phyloP scores from a whole-genome alignment of 2,113 vertebrate genomes.

The Agapornis roseicollis region DNA sequence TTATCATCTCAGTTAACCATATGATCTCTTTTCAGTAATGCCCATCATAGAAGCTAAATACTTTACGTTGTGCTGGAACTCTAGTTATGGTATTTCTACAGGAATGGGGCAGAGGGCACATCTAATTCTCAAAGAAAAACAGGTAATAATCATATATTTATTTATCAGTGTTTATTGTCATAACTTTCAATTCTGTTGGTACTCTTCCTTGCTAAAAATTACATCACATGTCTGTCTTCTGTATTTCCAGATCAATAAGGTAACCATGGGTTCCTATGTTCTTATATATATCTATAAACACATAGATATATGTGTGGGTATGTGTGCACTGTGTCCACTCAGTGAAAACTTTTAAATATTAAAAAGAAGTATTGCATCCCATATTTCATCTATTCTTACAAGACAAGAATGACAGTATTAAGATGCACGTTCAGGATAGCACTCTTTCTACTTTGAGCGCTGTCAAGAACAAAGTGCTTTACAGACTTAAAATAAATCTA shows the following conservation, averaged over 20 bases:
- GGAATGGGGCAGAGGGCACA: not conserved
- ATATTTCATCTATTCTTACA: constrained; percentile 84
- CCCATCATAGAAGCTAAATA: not conserved
- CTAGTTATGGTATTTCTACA: not conserved
- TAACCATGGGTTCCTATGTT: constrained; percentile 47
- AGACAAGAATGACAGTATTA: constrained; percentile 92
- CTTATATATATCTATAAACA: not conserved
- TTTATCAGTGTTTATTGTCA: constrained; percentile 25
- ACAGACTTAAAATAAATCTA: constrained; percentile 97
- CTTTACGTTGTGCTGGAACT: not conserved
- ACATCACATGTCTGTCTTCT: constrained; percentile 44
- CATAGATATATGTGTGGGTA: not conserved
- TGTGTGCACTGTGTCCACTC: constrained; percentile 52
- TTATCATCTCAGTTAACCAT: not conserved
- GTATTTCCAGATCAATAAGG: constrained; percentile 63
- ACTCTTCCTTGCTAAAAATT: not conserved
- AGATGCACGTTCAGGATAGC: constrained; percentile 86
- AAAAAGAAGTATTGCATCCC: constrained; percentile 82
- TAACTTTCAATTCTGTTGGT: not conserved
- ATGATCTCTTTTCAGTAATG: not conserved
- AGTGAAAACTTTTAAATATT: constrained; percentile 84
- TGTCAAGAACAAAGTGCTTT: constrained; percentile 92
- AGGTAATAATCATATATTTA: not conserved
- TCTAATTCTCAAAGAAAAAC: not conserved
- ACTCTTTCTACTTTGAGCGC: constrained; percentile 87